phyloP scores from a whole-genome alignment of 2,113 vertebrate genomes.

The Anas platyrhynchos region DNA sequence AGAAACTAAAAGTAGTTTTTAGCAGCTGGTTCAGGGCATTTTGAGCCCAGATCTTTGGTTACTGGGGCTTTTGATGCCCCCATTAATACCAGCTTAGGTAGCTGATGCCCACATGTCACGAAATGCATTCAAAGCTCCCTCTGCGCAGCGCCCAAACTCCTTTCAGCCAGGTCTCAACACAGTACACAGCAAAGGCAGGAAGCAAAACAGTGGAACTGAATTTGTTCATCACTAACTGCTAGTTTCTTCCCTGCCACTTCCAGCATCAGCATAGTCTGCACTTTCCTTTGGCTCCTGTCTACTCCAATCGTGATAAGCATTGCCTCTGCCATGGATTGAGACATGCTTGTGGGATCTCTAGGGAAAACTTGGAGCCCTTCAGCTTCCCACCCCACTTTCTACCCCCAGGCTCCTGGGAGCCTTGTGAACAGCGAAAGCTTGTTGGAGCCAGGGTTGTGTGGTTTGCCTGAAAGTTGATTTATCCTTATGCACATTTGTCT shows the following conservation, averaged over 20 bases:
- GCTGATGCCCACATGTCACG: background rate
- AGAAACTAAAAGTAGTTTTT: background rate
- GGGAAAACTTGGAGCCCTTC: background rate
- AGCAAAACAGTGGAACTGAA: background rate
- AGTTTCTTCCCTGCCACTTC: background rate
- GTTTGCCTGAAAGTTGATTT: background rate
- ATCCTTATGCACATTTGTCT: background rate
- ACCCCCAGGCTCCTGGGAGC: background rate
- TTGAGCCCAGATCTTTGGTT: background rate
- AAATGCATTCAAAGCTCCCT: background rate
- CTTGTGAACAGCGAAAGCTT: background rate
- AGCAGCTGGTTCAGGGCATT: background rate
- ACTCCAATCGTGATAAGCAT: background rate
- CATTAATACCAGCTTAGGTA: fast-evolving
- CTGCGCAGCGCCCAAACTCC: background rate
- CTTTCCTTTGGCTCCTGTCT: background rate
- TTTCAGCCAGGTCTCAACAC: background rate
- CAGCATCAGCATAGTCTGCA: fast-evolving
- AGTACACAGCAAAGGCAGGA: background rate
- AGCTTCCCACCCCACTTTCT: background rate
- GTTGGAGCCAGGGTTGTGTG: background rate
- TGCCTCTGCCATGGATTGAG: background rate
- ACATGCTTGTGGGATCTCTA: background rate
- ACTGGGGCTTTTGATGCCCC: background rate
- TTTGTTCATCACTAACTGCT: background rate